A percentile compares a stretch with the other conserved stretches of the same genome.
These are phyloP conservation scores for Nephrocerus scutellatus DNA, from an alignment of 2,888 invertebrate species.

Conservation along the genomic window DNA sequence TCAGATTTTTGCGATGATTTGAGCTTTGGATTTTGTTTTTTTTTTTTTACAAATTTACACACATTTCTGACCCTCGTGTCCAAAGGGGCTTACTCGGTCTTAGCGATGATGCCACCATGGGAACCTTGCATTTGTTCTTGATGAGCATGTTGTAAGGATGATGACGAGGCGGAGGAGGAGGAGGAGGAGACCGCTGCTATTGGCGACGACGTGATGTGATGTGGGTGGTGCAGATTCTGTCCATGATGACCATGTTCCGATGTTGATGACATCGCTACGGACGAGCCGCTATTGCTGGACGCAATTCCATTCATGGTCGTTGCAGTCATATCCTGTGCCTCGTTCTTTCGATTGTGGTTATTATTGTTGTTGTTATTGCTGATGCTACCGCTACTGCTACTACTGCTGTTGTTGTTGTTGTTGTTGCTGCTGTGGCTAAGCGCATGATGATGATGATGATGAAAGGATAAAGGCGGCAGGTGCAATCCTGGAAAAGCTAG, in stretches of 20 bases:
- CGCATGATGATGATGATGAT: conserved; percentile 37
- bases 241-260: no score
- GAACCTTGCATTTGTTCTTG: no score
- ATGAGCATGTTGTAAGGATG: no score
- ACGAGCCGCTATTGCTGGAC: conserved; percentile 21
- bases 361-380: conserved; percentile 36
- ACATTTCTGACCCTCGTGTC: no score
- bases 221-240: conserved; percentile 18
- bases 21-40: no score
- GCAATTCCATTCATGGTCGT: conserved; percentile 44
- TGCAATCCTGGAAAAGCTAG: conserved; percentile 49
- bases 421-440: conserved; percentile 31
- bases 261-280: no score
- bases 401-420: conserved; percentile 23
- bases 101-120: no score
- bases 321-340: conserved; percentile 46
- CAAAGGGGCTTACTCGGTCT: no score
- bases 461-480: conserved; percentile 48
- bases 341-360: conserved; percentile 33
- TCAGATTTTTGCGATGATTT: no score
- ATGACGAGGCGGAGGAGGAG: no score
- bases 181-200: conserved; percentile 13
- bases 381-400: conserved; percentile 33
- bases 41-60: no score
- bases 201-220: conserved; percentile 18